Base-by-base conservation (phyloP, 2,113 vertebrate genomes). In the Colinus virginianus region DNA sequence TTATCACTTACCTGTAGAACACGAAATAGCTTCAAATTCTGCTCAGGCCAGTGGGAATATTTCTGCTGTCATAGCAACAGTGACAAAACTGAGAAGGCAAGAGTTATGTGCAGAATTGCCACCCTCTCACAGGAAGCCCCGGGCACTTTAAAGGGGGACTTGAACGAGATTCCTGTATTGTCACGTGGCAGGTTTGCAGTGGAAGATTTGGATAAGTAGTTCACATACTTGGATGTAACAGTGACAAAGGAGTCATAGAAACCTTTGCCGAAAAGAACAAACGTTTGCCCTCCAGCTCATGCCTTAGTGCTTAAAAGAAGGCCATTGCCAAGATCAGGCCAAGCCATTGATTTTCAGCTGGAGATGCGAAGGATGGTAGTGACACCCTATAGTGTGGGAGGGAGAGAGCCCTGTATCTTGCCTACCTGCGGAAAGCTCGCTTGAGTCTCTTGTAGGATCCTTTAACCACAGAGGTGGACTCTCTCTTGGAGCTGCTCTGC, bases 381-480 rank as follows among this genome's bases (percentile, higher is more conserved):
- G 40, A 46, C 9, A 26, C 11, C 25, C 51, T 32, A 63, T 8
- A 34, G 48, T 43, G 15, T 53, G 63, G 48, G 18, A 91, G 22
- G 17, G 23, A 61, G 22, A 9, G 36, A 56, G 45, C 1, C 28
- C 1, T 22, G 34, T 4, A 3, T 53, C n/a, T 85, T 9, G 61
- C 97, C 85, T 98, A 99, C 99, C 99, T 99, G 97, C 98, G 98
- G 62, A 99, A 96, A 1, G 98, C 98, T 67, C 99, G 98, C 94
- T 97, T 96, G 91, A 99, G 98, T 8, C 98, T 98, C 97, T 98
- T 98, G 96, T 98, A 98, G 13, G 99, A 99, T 32, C 98, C 98
- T 97, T 99, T 99, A 62, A 99, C 98, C 69, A 99, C 97, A 55
- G 98, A 98, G 38, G 99, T 97, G 77, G 99, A 99, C 91, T 99